phyloP scores from a whole-genome alignment of 2,888 invertebrate species.

The Cyrtodaria siliqua region DNA sequence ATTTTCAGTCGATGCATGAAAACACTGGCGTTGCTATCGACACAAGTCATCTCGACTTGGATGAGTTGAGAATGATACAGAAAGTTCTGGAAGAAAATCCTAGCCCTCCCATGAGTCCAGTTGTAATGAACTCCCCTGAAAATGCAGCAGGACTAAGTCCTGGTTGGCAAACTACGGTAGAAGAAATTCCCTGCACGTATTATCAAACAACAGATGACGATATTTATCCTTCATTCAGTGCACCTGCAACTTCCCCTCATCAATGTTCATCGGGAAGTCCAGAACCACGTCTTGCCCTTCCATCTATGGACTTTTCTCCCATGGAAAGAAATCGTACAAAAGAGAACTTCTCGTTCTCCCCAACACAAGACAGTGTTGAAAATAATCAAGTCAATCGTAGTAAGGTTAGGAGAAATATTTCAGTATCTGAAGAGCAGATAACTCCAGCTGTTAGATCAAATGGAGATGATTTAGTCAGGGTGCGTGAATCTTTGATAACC shows the following conservation, averaged over 20 bases:
- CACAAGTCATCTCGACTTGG: constrained; percentile 51
- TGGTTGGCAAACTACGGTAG: too few relatives aligned
- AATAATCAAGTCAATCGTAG: too few relatives aligned
- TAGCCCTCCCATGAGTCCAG: constrained; percentile 47
- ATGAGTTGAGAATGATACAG: constrained; percentile 61
- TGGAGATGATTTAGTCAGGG: neutral
- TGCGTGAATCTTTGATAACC: neutral
- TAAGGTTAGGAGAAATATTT: too few relatives aligned
- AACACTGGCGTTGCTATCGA: constrained; percentile 12
- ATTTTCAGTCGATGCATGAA: too few relatives aligned
- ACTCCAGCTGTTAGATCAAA: neutral
- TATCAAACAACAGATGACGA: neutral
- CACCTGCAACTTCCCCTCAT: constrained; percentile 11
- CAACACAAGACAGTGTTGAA: too few relatives aligned
- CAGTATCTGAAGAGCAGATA: too few relatives aligned
- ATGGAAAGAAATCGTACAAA: constrained; percentile 15
- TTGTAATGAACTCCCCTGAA: neutral
- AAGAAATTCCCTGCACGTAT: neutral
- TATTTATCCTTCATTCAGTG: neutral
- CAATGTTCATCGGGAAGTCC: constrained; percentile 17
- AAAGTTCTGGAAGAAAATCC: constrained; percentile 57
- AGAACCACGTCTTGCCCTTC: constrained; percentile 40
- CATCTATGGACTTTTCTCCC: constrained; percentile 53
- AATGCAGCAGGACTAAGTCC: neutral
- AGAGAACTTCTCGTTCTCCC: constrained; percentile 9